These are phyloP conservation scores for Stomatorhinus ivindoensis DNA, from an alignment of 2,113 vertebrate genomes.

Conservation along the genomic window DNA sequence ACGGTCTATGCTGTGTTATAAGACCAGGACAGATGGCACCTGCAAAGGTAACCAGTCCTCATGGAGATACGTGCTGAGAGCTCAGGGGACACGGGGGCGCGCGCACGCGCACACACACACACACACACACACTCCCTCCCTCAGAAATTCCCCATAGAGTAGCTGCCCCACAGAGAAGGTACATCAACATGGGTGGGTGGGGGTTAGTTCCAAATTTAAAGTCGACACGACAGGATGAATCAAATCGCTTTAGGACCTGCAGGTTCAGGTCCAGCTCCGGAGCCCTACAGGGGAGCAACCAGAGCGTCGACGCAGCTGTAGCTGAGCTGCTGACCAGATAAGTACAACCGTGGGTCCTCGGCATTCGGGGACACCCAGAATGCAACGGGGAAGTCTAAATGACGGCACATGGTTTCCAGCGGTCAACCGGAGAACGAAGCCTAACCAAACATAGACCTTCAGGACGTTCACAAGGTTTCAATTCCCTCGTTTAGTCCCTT, in stretches of 20 bases:
- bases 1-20: not conserved
- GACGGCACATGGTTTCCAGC: not conserved
- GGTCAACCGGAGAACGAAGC: not conserved
- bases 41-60: conserved; percentile 2
- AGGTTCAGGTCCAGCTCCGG: not conserved
- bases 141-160: not conserved
- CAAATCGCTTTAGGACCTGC: not conserved
- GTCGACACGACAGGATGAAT: not conserved
- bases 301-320: not conserved
- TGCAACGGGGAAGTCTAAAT: not conserved
- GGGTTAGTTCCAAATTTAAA: not conserved
- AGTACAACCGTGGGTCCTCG: not conserved
- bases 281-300: not conserved
- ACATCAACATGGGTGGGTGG: not conserved
- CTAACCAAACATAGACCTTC: not conserved
- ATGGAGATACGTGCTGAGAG: not conserved
- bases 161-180: not conserved
- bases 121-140: not conserved
- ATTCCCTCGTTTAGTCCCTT: not conserved
- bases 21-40: conserved; percentile 5
- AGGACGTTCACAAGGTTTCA: not conserved
- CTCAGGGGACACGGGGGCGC: not conserved
- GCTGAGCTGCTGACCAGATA: not conserved
- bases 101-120: not conserved
- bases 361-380: not conserved